A percentile compares a stretch with the other conserved stretches of the same genome.
phyloP scores from a whole-genome alignment of 2,888 invertebrate species.

The Incurvaria masculella region DNA sequence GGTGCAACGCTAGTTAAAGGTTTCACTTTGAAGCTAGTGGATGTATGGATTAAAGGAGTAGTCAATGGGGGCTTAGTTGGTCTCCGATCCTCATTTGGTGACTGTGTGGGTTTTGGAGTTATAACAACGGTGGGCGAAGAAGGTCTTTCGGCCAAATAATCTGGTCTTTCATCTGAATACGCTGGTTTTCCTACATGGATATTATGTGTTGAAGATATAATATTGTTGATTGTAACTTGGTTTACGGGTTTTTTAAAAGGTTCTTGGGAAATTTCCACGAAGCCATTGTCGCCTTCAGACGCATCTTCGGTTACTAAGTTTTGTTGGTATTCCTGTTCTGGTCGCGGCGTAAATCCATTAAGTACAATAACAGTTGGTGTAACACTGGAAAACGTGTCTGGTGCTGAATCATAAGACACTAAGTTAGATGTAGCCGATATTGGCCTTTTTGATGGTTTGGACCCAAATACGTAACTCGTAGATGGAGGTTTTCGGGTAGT shows the following conservation, averaged over 20 bases:
- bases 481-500: conserved; percentile 38
- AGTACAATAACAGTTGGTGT: conserved; percentile 49
- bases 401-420: conserved; percentile 31
- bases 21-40: conserved; percentile 13
- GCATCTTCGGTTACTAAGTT: conserved; percentile 29
- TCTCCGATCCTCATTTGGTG: conserved; percentile 22
- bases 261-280: conserved; percentile 51
- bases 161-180: too few species aligned
- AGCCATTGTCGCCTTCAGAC: conserved; percentile 15
- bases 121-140: conserved; percentile 63
- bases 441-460: conserved; percentile 50
- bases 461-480: conserved; percentile 46
- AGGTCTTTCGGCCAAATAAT: conserved; percentile 43
- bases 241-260: conserved; percentile 48
- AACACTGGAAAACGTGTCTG: conserved; percentile 43
- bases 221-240: conserved; percentile 59
- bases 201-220: conserved; percentile 56
- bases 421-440: conserved; percentile 23
- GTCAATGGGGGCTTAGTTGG: conserved; percentile 1
- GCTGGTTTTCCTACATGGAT: conserved; percentile 44
- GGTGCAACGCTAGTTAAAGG: conserved; percentile 20
- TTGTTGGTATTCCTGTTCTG: conserved; percentile 28
- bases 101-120: conserved; percentile 63
- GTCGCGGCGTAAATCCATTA: conserved; percentile 31
- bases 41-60: conserved; percentile 16